A percentile compares a stretch with the other conserved stretches of the same genome.
Conservation (phyloP, 2,797 vertebrate species). For the Acestrorhynchus altus region DNA sequence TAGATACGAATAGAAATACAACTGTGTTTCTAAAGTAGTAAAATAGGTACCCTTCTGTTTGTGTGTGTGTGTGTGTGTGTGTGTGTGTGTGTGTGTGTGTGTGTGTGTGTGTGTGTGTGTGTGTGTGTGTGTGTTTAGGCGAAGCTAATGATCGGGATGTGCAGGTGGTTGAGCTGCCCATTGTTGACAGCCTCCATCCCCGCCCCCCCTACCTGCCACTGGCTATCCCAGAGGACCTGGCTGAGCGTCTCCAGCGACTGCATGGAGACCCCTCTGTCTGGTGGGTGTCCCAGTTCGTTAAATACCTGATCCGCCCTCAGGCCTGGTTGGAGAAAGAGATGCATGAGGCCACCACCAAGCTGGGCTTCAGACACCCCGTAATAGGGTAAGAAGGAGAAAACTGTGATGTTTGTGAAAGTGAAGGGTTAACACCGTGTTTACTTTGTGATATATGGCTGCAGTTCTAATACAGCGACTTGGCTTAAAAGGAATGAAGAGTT, state of each 20-base stretch:
- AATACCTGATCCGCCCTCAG: conserved; percentile 96
- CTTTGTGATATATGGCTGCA: too few relatives aligned
- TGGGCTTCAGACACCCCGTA: conserved; percentile 97
- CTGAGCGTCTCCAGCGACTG: conserved; percentile 88
- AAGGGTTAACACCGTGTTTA: too few relatives aligned
- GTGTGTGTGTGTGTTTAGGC: conserved; percentile 74
- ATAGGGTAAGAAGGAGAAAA: conserved; percentile 85
- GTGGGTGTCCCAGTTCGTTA: conserved; percentile 99
- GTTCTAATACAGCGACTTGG: too few relatives aligned
- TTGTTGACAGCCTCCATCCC: conserved; percentile 97
- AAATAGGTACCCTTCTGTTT: too few relatives aligned
- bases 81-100: too few relatives aligned
- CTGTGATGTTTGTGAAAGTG: too few relatives aligned
- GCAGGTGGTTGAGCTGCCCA: conserved; percentile 96
- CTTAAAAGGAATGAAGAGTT: too few relatives aligned
- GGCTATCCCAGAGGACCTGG: conserved; percentile 94
- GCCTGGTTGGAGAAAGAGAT: conserved; percentile 97
- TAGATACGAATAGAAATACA: background rate
- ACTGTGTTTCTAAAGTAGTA: too few relatives aligned
- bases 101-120: background rate
- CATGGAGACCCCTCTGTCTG: conserved; percentile 97
- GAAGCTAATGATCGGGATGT: conserved; percentile 95
- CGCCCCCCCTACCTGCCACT: conserved; percentile 94
- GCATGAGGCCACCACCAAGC: conserved; percentile 89
- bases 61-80: too few relatives aligned